A percentile compares a stretch with the other conserved stretches of the same genome.
These are phyloP conservation scores for Drosophila lowei DNA, from an alignment of 1,140 invertebrate genomes.

Conservation along the genomic window DNA sequence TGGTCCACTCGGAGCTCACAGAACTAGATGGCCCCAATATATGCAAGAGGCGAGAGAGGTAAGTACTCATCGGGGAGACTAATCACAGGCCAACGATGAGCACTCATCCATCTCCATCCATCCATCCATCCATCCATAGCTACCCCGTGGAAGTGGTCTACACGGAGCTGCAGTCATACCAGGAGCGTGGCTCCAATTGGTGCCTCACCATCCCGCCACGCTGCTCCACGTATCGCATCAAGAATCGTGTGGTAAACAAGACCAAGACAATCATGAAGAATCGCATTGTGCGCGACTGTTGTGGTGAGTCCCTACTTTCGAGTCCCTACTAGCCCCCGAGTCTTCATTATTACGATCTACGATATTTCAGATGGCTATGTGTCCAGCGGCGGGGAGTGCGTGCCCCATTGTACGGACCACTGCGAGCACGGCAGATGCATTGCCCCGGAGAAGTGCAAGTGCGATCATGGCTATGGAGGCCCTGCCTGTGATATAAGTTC, in stretches of 20 bases:
- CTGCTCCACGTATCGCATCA: slow-evolving; percentile 93
- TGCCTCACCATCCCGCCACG: slow-evolving; percentile 92
- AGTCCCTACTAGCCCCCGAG: too few relatives aligned
- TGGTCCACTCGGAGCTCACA: slow-evolving; percentile 46
- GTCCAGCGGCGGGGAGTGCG: slow-evolving; percentile 87
- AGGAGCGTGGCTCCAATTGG: slow-evolving; percentile 91
- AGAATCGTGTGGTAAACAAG: slow-evolving; percentile 88
- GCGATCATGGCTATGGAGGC: slow-evolving; percentile 93
- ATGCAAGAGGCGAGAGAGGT: slow-evolving; percentile 74
- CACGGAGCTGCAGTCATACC: slow-evolving; percentile 91
- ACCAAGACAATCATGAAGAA: slow-evolving; percentile 89
- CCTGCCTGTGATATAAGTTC: slow-evolving; percentile 94
- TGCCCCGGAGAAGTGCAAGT: slow-evolving; percentile 93
- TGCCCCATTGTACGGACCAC: slow-evolving; percentile 90
- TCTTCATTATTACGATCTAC: too few relatives aligned
- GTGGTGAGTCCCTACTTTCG: slow-evolving; percentile 83
- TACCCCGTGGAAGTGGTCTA: slow-evolving; percentile 83
- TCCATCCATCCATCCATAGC: slow-evolving; percentile 1
- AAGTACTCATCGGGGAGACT: slow-evolving; percentile 1
- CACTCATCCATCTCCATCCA: not conserved
- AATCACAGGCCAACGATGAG: too few relatives aligned
- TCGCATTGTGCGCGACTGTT: slow-evolving; percentile 92
- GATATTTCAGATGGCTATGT: slow-evolving; percentile 87
- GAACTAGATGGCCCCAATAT: slow-evolving; percentile 72
- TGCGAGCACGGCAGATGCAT: slow-evolving; percentile 94